Base-by-base conservation (phyloP, 2,113 vertebrate genomes). In the Geothlypis trichas region DNA sequence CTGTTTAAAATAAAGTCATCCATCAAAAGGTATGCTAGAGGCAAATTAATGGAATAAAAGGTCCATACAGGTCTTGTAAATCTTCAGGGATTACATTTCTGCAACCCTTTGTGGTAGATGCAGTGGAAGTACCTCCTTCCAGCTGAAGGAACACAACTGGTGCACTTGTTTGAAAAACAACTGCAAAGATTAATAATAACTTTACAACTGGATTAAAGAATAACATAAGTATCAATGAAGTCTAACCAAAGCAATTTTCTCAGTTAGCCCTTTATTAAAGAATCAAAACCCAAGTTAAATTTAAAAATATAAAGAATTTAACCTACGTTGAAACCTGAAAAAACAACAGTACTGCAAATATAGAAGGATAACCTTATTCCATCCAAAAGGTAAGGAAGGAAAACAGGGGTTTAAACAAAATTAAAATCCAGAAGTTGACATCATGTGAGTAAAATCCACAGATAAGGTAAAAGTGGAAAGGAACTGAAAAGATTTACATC, bases 261-360 rank as follows among this genome's bases (percentile, higher is more conserved):
- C 35, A 93, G 63, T 92, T 95, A 97, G 92, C 95, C 95, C 95
- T 97, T 97, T 93, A 78, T 51, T 90, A 41, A 83, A 86, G 55
- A 90, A 80, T 81, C 42, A 87, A 93, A 91, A n/a, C 10, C 21
- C 66, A 67, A 37, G 66, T 78, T 62, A 78, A 84, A 66, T 74
- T 87, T 17, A 57, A 93, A 93, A 91, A 87, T 37, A 3, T 41
- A 11, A 87, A 87, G 28, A 84, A 87, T 82, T 71, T 72, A 90
- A 87, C 63, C 42, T 55, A 62, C 0, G 0, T 61, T 89, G 89
- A 81, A 87, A 89, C 39, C 35, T 72, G 42, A 59, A 86, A 79
- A 87, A 46, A 85, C 72, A 46, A 63, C 10, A 58, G 33, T 71
- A 89, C n/a, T 66, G 63, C 58, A 73, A 79, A 78, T 78, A 72